Evolutionary conservation across 2,113 vertebrate species (phyloP), one percentile per base, ranked within the genome.

Genomic region (Tenrec ecaudatus): DNA sequence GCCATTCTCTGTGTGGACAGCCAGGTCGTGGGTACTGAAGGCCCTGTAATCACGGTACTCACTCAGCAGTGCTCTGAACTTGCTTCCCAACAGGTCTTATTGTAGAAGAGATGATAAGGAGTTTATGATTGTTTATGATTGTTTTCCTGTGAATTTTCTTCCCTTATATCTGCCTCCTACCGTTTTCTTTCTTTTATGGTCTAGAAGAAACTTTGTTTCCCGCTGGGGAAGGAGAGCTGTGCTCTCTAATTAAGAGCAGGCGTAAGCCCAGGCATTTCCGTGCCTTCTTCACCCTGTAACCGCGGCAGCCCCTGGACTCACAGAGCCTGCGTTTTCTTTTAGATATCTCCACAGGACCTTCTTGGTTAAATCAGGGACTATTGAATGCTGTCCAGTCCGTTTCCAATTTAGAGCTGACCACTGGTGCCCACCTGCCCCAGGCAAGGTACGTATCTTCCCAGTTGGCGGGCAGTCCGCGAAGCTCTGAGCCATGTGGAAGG

Each of bases 281-380:
- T 19, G 58, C 53, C 10, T 1, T 43, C 60, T 38, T 25, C 78
- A 69, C 22, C 6, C 57, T 2, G 1, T 15, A n/a, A 53, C 15
- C 17, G 1, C 9, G n/a, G 43, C 64, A 47, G 58, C 25, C 64
- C 9, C 64, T 25, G 64, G 77, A n/a, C 86, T 23, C 0, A 4
- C 23, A 64, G 57, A 4, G 4, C 47, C 27, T 6, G 2, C 66
- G 14, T 36, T 23, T 23, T 68, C 25, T 95, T 80, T 43, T 96
- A 99, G 98, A 98, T 92, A 98, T 99, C 98, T 98, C 98, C 96
- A 97, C 97, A 1, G 98, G 98, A 94, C 96, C 97, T 82, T 97
- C 98, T 40, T 98, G 98, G 98, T 90, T 97, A 96, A 98, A 98
- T 77, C 98, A 98, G 96, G 98, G 98, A 57, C 97, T 98, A 27